Evolutionary conservation across 2,797 vertebrate species (phyloP).

Genomic region (Catostomus latipinnis): DNA sequence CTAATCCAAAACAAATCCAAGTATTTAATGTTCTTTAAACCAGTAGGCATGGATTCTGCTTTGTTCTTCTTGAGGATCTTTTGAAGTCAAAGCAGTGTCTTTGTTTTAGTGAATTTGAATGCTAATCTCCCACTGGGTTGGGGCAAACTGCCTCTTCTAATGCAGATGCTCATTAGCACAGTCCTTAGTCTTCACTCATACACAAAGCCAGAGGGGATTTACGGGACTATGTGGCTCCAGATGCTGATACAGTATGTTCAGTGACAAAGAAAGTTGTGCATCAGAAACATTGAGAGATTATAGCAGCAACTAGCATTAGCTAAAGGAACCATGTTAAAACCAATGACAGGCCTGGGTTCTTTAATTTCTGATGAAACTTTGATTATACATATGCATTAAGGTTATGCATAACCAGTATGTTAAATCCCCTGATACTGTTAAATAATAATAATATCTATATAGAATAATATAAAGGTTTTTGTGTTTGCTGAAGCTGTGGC

Average conservation of each 20-base stretch:
- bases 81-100: conserved; percentile 41
- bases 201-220: conserved; percentile 32
- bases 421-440: neutral
- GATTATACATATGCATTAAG: conserved; percentile 26
- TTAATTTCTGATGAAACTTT: conserved; percentile 30
- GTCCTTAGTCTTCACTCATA: conserved; percentile 40
- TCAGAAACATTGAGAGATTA: conserved; percentile 7
- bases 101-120: conserved; percentile 52
- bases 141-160: conserved; percentile 42
- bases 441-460: neutral
- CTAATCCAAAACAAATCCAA: conserved; percentile 61
- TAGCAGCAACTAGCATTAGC: neutral
- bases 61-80: conserved; percentile 33
- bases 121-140: conserved; percentile 46
- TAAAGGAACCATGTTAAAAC: conserved; percentile 9
- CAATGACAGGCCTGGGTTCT: neutral
- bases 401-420: conserved; percentile 7
- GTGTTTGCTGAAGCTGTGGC: neutral
- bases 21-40: conserved; percentile 50
- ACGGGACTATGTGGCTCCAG: conserved; percentile 20
- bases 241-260: conserved; percentile 36
- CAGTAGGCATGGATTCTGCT: conserved; percentile 26
- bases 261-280: conserved; percentile 32
- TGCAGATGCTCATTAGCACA: conserved; percentile 55
- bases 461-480: neutral